These are phyloP conservation scores for Probosciger aterrimus DNA, from an alignment of 2,113 vertebrate species.

Conservation along the genomic window DNA sequence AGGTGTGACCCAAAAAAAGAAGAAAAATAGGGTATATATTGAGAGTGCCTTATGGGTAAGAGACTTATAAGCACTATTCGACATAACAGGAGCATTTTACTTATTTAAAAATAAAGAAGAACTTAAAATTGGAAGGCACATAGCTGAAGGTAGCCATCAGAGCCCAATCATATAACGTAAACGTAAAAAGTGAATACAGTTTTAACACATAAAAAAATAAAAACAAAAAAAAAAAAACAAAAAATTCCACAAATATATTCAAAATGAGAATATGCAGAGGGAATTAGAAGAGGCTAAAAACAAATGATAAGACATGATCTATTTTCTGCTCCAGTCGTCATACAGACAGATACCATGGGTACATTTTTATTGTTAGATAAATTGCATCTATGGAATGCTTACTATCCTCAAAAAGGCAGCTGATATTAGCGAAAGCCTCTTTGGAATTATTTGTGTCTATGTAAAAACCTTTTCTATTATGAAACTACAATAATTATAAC, in stretches of 20 bases:
- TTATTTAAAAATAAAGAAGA: background rate
- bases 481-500: background rate
- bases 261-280: background rate
- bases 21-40: background rate
- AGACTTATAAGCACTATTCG: background rate
- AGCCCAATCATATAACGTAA: background rate
- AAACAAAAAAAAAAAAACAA: no score
- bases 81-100: background rate
- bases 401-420: background rate
- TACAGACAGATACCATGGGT: background rate
- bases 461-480: background rate
- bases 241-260: background rate
- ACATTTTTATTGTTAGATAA: background rate
- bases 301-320: background rate
- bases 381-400: background rate
- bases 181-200: background rate
- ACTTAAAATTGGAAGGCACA: background rate
- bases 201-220: background rate
- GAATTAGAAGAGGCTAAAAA: background rate
- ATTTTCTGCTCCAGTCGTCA: background rate
- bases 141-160: background rate
- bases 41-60: background rate
- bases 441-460: background rate
- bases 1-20: rapidly evolving
- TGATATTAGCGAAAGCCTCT: background rate